Evolutionary conservation across 2,797 vertebrate species (phyloP).

Genomic region (Poeciliopsis gracilis): DNA sequence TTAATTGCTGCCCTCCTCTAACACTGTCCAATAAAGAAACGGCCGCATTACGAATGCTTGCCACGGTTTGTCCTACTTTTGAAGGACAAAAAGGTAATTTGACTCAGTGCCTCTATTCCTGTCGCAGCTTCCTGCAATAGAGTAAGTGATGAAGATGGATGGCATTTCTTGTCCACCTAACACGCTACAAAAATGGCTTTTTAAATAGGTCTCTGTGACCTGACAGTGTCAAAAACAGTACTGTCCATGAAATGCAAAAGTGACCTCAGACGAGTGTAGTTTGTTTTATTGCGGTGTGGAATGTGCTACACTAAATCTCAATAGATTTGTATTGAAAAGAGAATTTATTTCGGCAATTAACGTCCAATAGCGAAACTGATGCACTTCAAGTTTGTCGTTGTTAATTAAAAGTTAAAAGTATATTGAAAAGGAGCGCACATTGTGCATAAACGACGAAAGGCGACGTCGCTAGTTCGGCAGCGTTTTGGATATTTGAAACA

Average conservation of each 20-base stretch:
- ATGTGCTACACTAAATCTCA: neutral
- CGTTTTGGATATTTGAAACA: too few relatives aligned
- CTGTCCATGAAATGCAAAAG: neutral
- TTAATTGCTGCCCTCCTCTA: neutral
- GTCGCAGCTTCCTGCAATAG: neutral
- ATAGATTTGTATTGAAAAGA: too few relatives aligned
- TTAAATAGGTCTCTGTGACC: neutral
- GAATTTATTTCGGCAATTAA: neutral
- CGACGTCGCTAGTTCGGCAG: too few relatives aligned
- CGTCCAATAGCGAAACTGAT: neutral
- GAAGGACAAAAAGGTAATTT: slow-evolving; percentile 5
- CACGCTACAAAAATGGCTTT: neutral
- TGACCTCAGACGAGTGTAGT: neutral
- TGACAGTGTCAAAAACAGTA: neutral
- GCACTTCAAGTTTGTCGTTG: too few relatives aligned
- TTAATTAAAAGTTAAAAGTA: too few relatives aligned
- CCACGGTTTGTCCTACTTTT: neutral
- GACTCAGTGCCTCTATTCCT: neutral
- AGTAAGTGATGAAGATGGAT: neutral
- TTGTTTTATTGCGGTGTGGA: neutral
- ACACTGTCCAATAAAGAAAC: neutral
- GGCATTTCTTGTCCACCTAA: neutral
- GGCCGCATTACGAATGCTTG: neutral
- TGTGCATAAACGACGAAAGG: too few relatives aligned
- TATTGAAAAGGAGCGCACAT: too few relatives aligned